Evolutionary conservation across 2,888 invertebrate genomes (phyloP).

Genomic region (Carterocephalus palaemon): DNA sequence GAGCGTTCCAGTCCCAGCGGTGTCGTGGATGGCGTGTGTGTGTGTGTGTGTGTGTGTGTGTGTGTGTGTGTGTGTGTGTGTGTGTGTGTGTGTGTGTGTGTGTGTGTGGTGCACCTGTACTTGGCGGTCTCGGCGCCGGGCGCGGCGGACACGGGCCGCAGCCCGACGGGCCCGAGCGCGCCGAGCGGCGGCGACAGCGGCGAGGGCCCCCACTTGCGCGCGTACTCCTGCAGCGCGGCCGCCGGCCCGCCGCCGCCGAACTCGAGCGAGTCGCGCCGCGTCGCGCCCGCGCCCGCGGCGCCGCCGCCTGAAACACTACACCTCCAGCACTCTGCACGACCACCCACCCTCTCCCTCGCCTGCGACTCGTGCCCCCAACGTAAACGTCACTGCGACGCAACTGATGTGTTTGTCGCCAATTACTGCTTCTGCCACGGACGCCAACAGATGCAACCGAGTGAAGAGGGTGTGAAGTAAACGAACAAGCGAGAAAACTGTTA

Average conservation of each 20-base stretch:
- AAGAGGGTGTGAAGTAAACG: too few relatives aligned
- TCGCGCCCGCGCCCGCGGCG: conserved; percentile 44
- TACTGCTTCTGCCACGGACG: too few relatives aligned
- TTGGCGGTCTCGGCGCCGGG: conserved; percentile 94
- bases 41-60: conserved; percentile 12
- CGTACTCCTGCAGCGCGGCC: conserved; percentile 71
- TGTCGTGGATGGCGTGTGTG: too few relatives aligned
- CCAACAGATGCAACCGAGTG: too few relatives aligned
- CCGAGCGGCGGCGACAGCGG: conserved; percentile 85
- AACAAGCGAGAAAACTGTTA: too few relatives aligned
- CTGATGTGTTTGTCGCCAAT: background rate
- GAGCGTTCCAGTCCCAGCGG: too few relatives aligned
- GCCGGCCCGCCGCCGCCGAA: conserved; percentile 68
- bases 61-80: conserved; percentile 20
- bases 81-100: conserved; percentile 15
- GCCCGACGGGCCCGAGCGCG: conserved; percentile 83
- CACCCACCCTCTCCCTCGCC: conserved; percentile 10
- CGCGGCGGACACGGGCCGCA: conserved; percentile 81
- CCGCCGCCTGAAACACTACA: conserved; percentile 56
- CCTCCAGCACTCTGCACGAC: conserved; percentile 33
- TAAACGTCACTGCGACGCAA: background rate
- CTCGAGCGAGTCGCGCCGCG: conserved; percentile 79
- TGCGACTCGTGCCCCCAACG: background rate
- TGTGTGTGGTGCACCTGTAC: conserved; percentile 74
- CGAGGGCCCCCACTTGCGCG: conserved; percentile 79